Base-by-base conservation (phyloP, 2,888 invertebrate species). In the Apodemia mormo region DNA sequence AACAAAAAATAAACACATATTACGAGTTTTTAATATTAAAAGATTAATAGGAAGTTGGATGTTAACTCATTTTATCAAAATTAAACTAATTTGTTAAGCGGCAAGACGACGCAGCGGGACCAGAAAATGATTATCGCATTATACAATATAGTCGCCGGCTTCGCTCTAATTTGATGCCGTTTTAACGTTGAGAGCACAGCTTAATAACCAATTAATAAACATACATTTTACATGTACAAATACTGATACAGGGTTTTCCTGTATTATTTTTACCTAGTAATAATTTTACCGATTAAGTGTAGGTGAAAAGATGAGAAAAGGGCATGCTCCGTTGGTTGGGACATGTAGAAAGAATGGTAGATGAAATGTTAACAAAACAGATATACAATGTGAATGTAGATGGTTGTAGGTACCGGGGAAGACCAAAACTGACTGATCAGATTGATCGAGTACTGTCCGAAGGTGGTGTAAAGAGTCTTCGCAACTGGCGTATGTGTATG, bases 101-200 rank as follows among this genome's bases (percentile, higher is more conserved):
- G 68, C 61, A 68, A 68, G 58, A 58, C 67, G 68, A n/a, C 68
- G 68, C 68, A 9, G 58, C 40, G 68, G 68, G 61, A 61, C 56
- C 68, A 43, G 43, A 56, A 58, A 58, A 43, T 61, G 33, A 68
- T 68, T 61, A 68, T 68, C 68, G 30, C 68, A 61, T 68, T 68
- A 68, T 30, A 58, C 68, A 43, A 58, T 58, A 29, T 56, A 68
- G 61, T 68, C 68, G 68, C 68, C 68, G 68, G 56, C 56, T 54
- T 43, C 56, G 30, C 29, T 14, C 29, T 43, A 40, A 58, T 68
- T 37, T 67, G 54, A 56, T 40, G 56, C 2, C 67, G n/a, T 58
- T 61, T 68, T 56, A 56, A 40, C 45, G 43, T 56, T 14, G 58
- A 45, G 58, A 58, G 58, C 68, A 56, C 43, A 45, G 58, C 29